Evolutionary conservation across 2,113 vertebrate genomes (phyloP).

Genomic region (Neomonachus schauinslandi): DNA sequence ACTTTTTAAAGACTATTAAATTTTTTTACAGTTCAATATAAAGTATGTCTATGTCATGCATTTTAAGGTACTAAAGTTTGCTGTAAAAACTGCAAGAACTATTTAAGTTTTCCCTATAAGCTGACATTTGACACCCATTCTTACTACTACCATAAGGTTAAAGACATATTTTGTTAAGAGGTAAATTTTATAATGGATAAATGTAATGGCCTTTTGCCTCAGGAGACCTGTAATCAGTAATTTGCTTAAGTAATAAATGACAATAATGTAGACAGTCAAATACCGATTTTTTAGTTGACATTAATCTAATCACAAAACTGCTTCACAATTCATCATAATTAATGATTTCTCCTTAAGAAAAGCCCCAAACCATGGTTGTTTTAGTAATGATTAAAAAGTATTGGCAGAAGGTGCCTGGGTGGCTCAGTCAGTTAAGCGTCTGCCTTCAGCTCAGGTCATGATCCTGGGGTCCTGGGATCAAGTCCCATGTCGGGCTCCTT

Average conservation of each 20-base stretch:
- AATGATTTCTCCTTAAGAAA: slow-evolving; percentile 29
- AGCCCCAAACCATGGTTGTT: background rate
- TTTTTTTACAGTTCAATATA: background rate
- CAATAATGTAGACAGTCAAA: slow-evolving; percentile 47
- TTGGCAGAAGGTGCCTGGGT: background rate
- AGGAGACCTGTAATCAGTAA: slow-evolving; percentile 41
- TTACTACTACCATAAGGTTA: background rate
- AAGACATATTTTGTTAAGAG: slow-evolving; percentile 6
- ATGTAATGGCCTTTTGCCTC: background rate
- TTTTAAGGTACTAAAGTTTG: slow-evolving; percentile 8
- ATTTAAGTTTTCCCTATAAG: slow-evolving; percentile 7
- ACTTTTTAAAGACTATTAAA: background rate
- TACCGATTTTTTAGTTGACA: background rate
- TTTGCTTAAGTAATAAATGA: slow-evolving; percentile 36
- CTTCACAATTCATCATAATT: slow-evolving; percentile 51
- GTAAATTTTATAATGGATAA: slow-evolving; percentile 38
- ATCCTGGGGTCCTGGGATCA: too few species aligned
- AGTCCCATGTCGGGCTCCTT: too few species aligned
- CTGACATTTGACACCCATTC: background rate
- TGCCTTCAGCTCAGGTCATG: too few species aligned
- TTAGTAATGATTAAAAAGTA: slow-evolving; percentile 28
- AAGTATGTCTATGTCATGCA: background rate
- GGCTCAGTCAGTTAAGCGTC: too few species aligned
- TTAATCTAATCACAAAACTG: slow-evolving; percentile 53
- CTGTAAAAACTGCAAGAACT: background rate